phyloP scores from a whole-genome alignment of 2,888 invertebrate genomes.

The Rhingia campestris region DNA sequence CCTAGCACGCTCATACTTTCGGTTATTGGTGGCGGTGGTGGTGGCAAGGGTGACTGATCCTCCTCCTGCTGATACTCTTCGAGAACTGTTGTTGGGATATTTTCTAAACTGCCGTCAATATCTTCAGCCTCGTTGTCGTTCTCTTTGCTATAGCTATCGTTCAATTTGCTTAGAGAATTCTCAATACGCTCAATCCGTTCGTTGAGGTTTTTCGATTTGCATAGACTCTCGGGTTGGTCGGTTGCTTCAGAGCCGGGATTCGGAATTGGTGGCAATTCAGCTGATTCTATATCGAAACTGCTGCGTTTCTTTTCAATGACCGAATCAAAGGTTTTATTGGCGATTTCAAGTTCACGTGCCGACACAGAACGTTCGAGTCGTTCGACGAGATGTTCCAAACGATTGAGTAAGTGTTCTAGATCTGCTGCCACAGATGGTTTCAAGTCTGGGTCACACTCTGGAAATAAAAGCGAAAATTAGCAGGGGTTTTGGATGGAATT shows the following conservation, averaged over 20 bases:
- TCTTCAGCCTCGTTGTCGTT: slow-evolving; percentile 49
- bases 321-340: slow-evolving; percentile 78
- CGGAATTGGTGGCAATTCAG: slow-evolving; percentile 77
- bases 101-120: slow-evolving; percentile 77
- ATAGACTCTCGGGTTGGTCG: slow-evolving; percentile 27
- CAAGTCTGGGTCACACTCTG: slow-evolving; percentile 84
- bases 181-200: slow-evolving; percentile 78
- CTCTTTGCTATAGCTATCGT: slow-evolving; percentile 77
- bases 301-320: slow-evolving; percentile 77
- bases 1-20: slow-evolving; percentile 89
- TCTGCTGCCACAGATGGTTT: slow-evolving; percentile 84
- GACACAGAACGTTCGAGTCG: slow-evolving; percentile 86
- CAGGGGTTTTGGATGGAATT: not conserved
- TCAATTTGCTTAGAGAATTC: slow-evolving; percentile 77
- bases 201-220: slow-evolving; percentile 74
- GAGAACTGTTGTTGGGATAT: slow-evolving; percentile 79
- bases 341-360: slow-evolving; percentile 79
- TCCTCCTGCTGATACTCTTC: slow-evolving; percentile 77
- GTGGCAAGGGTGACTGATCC: slow-evolving; percentile 67
- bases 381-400: slow-evolving; percentile 89
- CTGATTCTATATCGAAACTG: slow-evolving; percentile 78
- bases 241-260: slow-evolving; percentile 55
- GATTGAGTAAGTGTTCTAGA: slow-evolving; percentile 88
- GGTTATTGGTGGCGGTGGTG: slow-evolving; percentile 75
- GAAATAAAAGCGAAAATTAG: slow-evolving; percentile 29